Conservation (phyloP, 2,888 invertebrate species). For the Sinotaia quadrata region DNA sequence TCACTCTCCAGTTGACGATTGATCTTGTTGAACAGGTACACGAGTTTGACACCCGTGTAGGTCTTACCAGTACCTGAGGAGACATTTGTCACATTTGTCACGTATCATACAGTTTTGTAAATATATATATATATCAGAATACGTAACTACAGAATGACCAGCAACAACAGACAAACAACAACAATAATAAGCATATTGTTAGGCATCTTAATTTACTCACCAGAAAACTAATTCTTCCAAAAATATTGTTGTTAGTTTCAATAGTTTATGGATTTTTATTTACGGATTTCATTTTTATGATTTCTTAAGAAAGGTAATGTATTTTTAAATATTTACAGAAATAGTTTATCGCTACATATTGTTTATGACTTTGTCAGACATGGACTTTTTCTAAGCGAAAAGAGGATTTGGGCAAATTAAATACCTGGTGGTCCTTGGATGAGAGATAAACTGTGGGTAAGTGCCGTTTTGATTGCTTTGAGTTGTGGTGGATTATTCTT, state of each 20-base stretch:
- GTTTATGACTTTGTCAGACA: neutral
- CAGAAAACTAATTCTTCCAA: too few species aligned
- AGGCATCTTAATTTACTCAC: too few species aligned
- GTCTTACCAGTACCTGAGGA: slow-evolving; percentile 66
- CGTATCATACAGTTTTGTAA: neutral
- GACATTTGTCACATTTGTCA: neutral
- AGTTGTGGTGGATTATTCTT: slow-evolving; percentile 42
- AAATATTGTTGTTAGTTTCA: neutral
- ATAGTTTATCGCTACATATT: neutral
- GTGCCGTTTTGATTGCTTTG: slow-evolving; percentile 47
- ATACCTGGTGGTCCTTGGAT: slow-evolving; percentile 59
- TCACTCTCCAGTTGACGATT: slow-evolving; percentile 39
- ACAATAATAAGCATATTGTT: too few species aligned
- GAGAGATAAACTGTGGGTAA: slow-evolving; percentile 41
- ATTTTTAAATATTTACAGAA: neutral
- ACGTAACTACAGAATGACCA: too few species aligned
- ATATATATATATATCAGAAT: too few species aligned
- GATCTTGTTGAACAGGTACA: slow-evolving; percentile 50
- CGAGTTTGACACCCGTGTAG: slow-evolving; percentile 56
- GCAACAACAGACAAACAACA: too few species aligned
- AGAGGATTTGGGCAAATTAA: too few species aligned
- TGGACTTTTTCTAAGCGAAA: too few species aligned
- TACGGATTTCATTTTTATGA: neutral
- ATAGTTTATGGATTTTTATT: neutral
- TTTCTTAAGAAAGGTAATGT: neutral